Conservation (phyloP, 2,113 vertebrate genomes). For the Anolis carolinensis region DNA sequence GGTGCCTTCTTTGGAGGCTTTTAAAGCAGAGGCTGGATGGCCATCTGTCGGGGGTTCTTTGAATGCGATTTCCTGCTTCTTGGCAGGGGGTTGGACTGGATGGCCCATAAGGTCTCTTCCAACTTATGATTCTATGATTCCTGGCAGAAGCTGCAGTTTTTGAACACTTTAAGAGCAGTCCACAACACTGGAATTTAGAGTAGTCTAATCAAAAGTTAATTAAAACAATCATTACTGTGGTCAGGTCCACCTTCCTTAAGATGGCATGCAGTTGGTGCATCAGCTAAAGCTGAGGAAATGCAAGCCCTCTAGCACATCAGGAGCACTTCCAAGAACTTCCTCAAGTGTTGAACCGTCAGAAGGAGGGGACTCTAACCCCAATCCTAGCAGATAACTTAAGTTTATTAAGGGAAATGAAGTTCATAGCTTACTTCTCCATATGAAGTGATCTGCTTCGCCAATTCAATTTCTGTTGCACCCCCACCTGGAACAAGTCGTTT, state of each 20-base stretch:
- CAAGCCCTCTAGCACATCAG: not conserved
- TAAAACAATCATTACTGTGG: not conserved
- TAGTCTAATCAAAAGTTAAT: not conserved
- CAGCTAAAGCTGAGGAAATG: not conserved
- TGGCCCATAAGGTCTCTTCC: no score
- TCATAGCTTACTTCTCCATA: conserved; percentile 88
- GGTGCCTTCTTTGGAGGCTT: no score
- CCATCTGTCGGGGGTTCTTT: no score
- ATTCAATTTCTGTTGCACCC: conserved; percentile 95
- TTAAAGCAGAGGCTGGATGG: no score
- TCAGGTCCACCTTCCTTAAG: not conserved
- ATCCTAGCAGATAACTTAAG: not conserved
- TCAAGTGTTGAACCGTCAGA: not conserved
- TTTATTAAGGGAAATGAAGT: not conserved
- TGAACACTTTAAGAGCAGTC: not conserved
- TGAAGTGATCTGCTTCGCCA: conserved; percentile 92
- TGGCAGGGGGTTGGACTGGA: no score
- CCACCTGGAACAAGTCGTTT: conserved; percentile 92
- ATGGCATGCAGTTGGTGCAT: not conserved
- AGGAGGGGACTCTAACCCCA: not conserved
- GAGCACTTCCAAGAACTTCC: not conserved
- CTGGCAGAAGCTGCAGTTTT: not conserved
- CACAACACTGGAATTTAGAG: not conserved
- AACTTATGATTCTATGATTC: no score
- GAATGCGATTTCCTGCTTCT: no score